phyloP scores from a whole-genome alignment of 1,140 invertebrate genomes.

The Metopolophium dirhodum region DNA sequence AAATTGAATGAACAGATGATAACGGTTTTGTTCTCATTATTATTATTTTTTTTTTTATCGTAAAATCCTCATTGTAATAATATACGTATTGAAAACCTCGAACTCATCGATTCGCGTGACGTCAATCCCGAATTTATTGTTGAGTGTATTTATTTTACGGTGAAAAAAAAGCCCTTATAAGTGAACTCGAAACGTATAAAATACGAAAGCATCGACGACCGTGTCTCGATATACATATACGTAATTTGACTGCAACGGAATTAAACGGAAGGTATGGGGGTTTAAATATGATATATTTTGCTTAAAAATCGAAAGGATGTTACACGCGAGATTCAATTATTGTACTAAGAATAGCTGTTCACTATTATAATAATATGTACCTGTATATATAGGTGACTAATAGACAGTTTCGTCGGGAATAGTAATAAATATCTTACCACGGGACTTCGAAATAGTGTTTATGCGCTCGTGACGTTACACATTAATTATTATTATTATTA shows the following conservation, averaged over 20 bases:
- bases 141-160: neutral
- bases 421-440: neutral
- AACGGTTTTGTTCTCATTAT: neutral
- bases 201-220: neutral
- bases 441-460: neutral
- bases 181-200: neutral
- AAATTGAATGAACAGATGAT: neutral
- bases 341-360: too few relatives aligned
- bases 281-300: neutral
- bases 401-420: neutral
- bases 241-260: neutral
- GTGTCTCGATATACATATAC: neutral
- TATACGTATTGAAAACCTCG: neutral
- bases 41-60: constrained; percentile 1
- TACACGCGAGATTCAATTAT: neutral
- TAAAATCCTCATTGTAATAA: neutral
- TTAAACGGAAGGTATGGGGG: neutral
- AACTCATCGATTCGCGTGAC: neutral
- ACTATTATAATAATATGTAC: too few relatives aligned
- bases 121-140: neutral
- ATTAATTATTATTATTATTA: neutral
- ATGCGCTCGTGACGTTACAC: neutral
- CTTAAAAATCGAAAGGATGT: neutral
- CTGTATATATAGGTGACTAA: neutral
- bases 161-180: neutral